Evolutionary conservation across 2,797 vertebrate species (phyloP).

Genomic region (Cheirogaleus major): DNA sequence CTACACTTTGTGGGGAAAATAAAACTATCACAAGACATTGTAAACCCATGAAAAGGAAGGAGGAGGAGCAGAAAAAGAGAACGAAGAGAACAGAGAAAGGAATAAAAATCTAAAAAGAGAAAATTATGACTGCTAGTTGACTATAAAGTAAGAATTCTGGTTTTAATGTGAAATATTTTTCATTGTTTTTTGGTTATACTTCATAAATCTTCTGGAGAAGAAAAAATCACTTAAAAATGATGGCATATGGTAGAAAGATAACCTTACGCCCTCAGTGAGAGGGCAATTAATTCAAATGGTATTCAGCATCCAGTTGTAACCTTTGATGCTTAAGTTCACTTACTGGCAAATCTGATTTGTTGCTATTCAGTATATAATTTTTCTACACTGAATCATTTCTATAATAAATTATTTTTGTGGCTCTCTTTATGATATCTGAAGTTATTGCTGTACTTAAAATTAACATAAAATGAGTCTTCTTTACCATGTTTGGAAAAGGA

Average conservation of each 20-base stretch:
- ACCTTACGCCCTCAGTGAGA: not conserved
- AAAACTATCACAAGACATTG: slow-evolving; percentile 9
- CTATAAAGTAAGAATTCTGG: not conserved
- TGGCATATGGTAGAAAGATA: slow-evolving; percentile 28
- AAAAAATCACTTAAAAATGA: slow-evolving; percentile 26
- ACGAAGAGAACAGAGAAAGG: not conserved
- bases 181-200: slow-evolving; percentile 46
- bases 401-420: slow-evolving; percentile 52
- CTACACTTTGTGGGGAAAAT: not conserved
- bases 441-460: slow-evolving; percentile 58
- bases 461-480: not conserved
- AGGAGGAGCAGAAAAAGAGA: not conserved
- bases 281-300: not conserved
- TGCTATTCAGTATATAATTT: not conserved
- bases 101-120: not conserved
- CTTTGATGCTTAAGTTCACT: not conserved
- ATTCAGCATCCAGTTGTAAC: slow-evolving; percentile 1
- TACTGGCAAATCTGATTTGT: slow-evolving; percentile 47
- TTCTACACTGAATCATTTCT: slow-evolving; percentile 73
- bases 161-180: slow-evolving; percentile 64
- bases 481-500: not conserved
- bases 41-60: not conserved
- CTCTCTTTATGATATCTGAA: slow-evolving; percentile 71
- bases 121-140: slow-evolving; percentile 19
- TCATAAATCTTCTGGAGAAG: slow-evolving; percentile 28